Conservation (phyloP, 1,140 invertebrate species). For the Drosophila fuyamai region DNA sequence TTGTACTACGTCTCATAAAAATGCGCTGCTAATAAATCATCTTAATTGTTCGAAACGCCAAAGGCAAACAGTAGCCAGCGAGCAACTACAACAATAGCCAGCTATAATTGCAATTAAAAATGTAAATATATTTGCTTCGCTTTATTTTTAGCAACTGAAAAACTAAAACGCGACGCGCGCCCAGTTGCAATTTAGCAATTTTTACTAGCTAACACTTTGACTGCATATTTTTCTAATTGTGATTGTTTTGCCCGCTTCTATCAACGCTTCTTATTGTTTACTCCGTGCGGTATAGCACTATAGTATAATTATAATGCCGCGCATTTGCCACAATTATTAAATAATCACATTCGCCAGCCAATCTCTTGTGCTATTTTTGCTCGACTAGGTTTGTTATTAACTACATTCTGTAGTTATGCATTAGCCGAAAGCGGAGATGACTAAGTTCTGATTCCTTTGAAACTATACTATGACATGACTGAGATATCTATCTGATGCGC, state of each 20-base stretch:
- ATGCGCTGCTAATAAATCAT: conserved; percentile 77
- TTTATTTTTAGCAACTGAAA: conserved; percentile 74
- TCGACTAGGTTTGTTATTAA: conserved; percentile 77
- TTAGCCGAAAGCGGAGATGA: conserved; percentile 21
- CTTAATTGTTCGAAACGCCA: conserved; percentile 76
- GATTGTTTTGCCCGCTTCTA: conserved; percentile 38
- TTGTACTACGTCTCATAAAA: conserved; percentile 70
- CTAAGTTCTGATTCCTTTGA: conserved; percentile 53
- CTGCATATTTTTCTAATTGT: conserved; percentile 68
- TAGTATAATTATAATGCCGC: conserved; percentile 74
- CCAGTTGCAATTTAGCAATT: conserved; percentile 72
- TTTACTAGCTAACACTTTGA: conserved; percentile 67
- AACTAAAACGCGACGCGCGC: conserved; percentile 69
- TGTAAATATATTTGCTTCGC: conserved; percentile 76
- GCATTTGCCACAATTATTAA: conserved; percentile 81
- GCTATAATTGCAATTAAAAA: conserved; percentile 82
- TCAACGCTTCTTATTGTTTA: conserved; percentile 55
- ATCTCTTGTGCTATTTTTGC: conserved; percentile 74
- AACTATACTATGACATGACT: conserved; percentile 52
- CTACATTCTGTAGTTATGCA: conserved; percentile 30
- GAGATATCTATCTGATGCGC: conserved; percentile 41
- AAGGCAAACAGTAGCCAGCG: conserved; percentile 71
- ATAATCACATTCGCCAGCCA: conserved; percentile 73
- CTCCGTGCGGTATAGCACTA: conserved; percentile 16
- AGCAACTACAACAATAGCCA: conserved; percentile 62